Conservation (phyloP, 1,140 invertebrate species). For the Drosophila takahashii region DNA sequence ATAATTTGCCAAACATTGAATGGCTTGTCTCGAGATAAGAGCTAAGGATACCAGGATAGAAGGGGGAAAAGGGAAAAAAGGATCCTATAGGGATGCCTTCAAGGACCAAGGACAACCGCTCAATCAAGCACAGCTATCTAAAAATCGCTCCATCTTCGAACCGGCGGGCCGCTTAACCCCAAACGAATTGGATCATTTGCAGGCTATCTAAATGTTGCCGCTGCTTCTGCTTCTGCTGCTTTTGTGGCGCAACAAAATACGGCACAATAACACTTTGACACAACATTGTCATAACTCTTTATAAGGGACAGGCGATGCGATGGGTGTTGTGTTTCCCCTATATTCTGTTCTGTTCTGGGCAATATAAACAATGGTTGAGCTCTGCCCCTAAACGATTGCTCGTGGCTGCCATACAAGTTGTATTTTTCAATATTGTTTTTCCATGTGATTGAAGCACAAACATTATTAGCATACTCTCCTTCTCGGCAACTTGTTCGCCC, state of each 20-base stretch:
- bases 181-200: conserved; percentile 57
- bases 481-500: conserved; percentile 15
- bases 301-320: conserved; percentile 16
- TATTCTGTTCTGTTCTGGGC: neutral
- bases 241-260: conserved; percentile 48
- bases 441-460: conserved; percentile 74
- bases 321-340: neutral
- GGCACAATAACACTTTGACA: conserved; percentile 67
- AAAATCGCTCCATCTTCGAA: conserved; percentile 53
- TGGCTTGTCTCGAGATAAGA: conserved; percentile 21
- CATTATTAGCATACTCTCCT: conserved; percentile 65
- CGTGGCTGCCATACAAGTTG: conserved; percentile 52
- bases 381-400: conserved; percentile 56
- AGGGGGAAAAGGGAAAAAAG: neutral
- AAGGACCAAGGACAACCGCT: conserved; percentile 46
- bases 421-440: conserved; percentile 78
- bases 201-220: conserved; percentile 38
- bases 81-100: neutral
- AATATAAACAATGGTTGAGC: conserved; percentile 50
- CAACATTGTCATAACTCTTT: conserved; percentile 63
- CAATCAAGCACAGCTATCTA: conserved; percentile 42
- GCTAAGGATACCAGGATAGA: conserved; percentile 2
- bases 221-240: conserved; percentile 10
- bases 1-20: conserved; percentile 36
- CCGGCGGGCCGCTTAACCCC: conserved; percentile 36